Evolutionary conservation across 2,797 vertebrate genomes (phyloP).

Genomic region (Neopelma chrysocephalum): DNA sequence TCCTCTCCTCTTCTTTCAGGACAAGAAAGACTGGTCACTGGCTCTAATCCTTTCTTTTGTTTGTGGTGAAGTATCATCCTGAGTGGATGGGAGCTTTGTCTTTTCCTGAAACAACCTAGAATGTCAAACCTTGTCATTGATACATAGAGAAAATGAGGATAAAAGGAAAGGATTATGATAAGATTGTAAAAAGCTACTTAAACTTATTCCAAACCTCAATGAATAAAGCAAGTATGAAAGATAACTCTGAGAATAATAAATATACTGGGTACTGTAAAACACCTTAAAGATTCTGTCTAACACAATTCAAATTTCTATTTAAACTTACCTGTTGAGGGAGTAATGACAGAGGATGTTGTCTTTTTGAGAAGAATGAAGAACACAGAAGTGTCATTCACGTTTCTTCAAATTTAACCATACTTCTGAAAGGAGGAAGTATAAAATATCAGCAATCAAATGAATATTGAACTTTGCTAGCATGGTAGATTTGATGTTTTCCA

Average conservation of each 20-base stretch:
- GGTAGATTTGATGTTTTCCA: constrained; percentile 42
- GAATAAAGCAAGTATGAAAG: background rate
- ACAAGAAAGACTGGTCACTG: background rate
- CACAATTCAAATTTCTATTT: background rate
- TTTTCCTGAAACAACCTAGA: background rate
- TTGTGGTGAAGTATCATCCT: background rate
- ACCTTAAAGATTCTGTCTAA: background rate
- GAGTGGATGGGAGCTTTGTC: background rate
- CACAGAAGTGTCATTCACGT: background rate
- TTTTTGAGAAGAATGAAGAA: background rate
- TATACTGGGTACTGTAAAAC: background rate
- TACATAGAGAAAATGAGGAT: background rate
- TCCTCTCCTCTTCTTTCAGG: background rate
- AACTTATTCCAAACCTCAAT: background rate
- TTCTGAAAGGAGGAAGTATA: background rate
- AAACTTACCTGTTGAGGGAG: background rate
- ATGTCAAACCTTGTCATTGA: background rate
- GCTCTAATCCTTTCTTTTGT: background rate
- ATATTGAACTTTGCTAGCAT: constrained; percentile 35
- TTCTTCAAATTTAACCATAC: background rate
- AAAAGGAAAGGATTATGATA: background rate
- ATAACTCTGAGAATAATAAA: background rate
- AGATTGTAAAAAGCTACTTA: background rate
- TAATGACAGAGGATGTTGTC: background rate
- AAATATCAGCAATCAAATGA: constrained; percentile 47